Base-by-base conservation (phyloP, 2,888 invertebrate genomes). In the Lepidocyrtinus sp. region DNA sequence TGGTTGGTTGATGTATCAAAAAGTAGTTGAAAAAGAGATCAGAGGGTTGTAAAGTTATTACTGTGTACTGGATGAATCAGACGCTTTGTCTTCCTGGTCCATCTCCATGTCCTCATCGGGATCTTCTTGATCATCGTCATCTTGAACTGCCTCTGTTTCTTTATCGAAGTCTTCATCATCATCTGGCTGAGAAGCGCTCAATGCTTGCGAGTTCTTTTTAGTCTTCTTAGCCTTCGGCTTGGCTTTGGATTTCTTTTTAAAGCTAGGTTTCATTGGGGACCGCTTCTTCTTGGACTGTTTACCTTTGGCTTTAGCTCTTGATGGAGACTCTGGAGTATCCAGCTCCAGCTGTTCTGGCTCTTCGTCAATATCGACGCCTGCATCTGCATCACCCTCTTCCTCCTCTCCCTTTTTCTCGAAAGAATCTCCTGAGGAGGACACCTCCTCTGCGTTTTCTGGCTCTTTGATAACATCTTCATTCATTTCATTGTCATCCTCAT, bases 211-310 rank as follows among this genome's bases (percentile, higher is more conserved):
- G 22, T 15, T 9, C 15, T 68, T 71, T 24, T 62, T 69, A 17
- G 67, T 69, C 50, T 50, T 55, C 67, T 67, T 67, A 1, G 50
- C 22, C n/a, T 17, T 70, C 22, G 21, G 7, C n/a, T 77, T 46
- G 59, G 27, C 27, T 67, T 65, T 45, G 50, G 19, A n/a, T 73
- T 78, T 36, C 67, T 72, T 65, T 62, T 78, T 27, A 36, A 50
- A 50, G 50, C n/a, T 12, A 50, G 24, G 46, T 22, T 63, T 46
- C 59, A 59, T 77, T 71, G 62, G 27, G 2, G n/a, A n/a, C 25
- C 1, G 24, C 17, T 69, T 50, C 19, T 19, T 50, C 55, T 69
- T 69, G 2, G 24, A 17, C 3, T 59, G 50, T 55, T 46, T 17
- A 17, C 50, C 17, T 1, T 25, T 22, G 21, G 70, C 27, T 19